Evolutionary conservation across 2,888 invertebrate genomes (phyloP), one percentile per base, ranked within the genome.

Genomic region (Odontothrips loti): DNA sequence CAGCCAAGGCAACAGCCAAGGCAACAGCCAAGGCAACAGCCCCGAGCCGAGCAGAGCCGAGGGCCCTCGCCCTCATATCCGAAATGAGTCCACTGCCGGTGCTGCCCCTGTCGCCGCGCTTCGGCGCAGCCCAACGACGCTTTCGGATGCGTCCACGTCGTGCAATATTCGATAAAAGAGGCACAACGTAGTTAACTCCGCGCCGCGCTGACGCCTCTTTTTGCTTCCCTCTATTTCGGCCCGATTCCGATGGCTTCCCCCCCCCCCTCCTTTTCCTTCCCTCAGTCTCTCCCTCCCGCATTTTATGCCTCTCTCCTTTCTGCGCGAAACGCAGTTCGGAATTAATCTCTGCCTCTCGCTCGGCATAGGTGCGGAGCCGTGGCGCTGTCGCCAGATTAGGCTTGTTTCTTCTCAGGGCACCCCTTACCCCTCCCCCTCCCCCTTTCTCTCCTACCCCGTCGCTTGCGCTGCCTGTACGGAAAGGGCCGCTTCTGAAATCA

Each of bases 161-260:
- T 75, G 68, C 68, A 75, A 75, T 27, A 27, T 23, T 75, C 68
- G 68, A 75, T 75, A 75, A 75, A 75, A 75, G 27, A n/a, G 23
- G 23, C 9, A 27, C 68, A 23, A 27, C 23, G 27, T 27, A 27
- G 27, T 27, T 75, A 27, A 75, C 68, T 23, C 68, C n/a, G 68
- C 68, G 68, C 68, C 15, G 15, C 17, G 20, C 17, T 17, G 0
- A 15, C 58, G 58, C 58, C 58, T 17, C 58, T 43, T 43, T 43
- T 43, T 43, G 34, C 34, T 43, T 43, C 34, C 34, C 34, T 43
- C 34, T 43, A n/a, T 43, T 43, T 43, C 34, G 34, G 2, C 34
- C 34, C 34, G 34, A 43, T 4, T 43, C 34, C 34, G 34, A 43
- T 43, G 34, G 6, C 34, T 43, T 6, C 51, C 9, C 51, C 9